A percentile compares a stretch with the other conserved stretches of the same genome.
These are phyloP conservation scores for Pachymerium ferrugineum DNA, from an alignment of 2,888 invertebrate genomes.

Conservation along the genomic window DNA sequence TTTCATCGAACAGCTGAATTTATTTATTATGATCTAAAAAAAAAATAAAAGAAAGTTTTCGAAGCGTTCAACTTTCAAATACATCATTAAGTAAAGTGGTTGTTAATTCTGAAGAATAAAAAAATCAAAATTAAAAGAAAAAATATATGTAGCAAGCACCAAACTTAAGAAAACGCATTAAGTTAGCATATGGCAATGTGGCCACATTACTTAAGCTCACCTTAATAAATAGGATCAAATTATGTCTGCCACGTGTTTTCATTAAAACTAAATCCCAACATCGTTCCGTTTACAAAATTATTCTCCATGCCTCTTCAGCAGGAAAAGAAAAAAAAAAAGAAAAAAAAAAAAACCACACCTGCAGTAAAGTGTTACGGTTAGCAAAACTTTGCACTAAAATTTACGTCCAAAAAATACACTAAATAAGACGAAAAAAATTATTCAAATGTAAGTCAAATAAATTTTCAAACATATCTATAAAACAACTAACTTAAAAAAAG, in stretches of 20 bases:
- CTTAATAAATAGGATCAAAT: conserved; percentile 21
- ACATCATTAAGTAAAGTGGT: conserved; percentile 17
- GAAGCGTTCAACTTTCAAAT: too few species aligned
- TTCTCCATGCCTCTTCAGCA: conserved; percentile 3
- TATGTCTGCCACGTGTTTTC: conserved; percentile 21
- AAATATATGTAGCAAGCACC: background rate
- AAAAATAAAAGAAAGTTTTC: too few species aligned
- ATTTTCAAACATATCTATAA: conserved; percentile 8
- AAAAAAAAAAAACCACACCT: background rate
- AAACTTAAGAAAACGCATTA: conserved; percentile 15
- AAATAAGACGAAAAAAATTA: background rate
- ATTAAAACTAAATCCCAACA: conserved; percentile 21
- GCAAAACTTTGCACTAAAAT: background rate
- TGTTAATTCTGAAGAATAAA: too few species aligned
- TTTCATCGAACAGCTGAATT: too few species aligned
- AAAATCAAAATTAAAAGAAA: too few species aligned
- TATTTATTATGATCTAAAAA: background rate
- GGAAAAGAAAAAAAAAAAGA: background rate
- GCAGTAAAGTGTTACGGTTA: background rate
- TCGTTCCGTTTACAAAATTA: conserved; percentile 20
- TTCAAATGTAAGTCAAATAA: background rate
- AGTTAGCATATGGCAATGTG: conserved; percentile 18
- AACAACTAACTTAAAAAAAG: background rate
- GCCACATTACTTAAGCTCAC: conserved; percentile 18
- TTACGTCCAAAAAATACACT: background rate